Base-by-base conservation (phyloP, 2,113 vertebrate genomes). In the Xenus cinereus region DNA sequence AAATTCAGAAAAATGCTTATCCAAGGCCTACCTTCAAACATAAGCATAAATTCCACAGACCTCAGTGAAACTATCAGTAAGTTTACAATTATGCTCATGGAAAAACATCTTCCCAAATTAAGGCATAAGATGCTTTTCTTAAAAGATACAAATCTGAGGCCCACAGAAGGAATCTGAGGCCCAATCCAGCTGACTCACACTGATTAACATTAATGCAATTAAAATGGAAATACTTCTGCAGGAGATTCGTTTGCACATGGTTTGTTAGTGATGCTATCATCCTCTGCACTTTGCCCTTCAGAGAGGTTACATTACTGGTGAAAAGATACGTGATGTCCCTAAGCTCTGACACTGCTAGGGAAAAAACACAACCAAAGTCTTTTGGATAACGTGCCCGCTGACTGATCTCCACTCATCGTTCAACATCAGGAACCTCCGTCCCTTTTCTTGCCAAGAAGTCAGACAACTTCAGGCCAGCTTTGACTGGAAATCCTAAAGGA, bases 131-230 rank as follows among this genome's bases (percentile, higher is more conserved):
- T 14, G 5, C 26, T 89, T 95, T 77, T 62, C 48, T 78, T 63
- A 68, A 43, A 81, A 89, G 72, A 50, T 8, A 63, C 4, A 81
- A 86, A 78, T 63, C 45, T 69, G 53, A 78, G 46, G 51, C 79
- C 8, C 54, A 41, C 28, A 75, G 48, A 68, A 84, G 33, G 51
- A 91, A 33, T 81, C 39, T 1, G 0, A 79, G 43, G 39, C 39
- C 51, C 6, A 91, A 45, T 35, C 24, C 81, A 89, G 26, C 35
- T 68, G 74, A 93, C 69, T 89, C 69, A 19, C 37, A 78, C 63
- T 27, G 51, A 88, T 71, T 63, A 96, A 43, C 14, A 54, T 46
- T 35, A 84, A 67, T 12, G n/a, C 14, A 80, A 94, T 94, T 93
- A 87, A 82, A 93, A 83, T 75, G 51, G 51, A 60, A 95, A 84